Percentiles rank a stretch among this genome's conserved stretches.
Conservation (phyloP, 2,113 vertebrate species). For the Orycteropus afer region DNA sequence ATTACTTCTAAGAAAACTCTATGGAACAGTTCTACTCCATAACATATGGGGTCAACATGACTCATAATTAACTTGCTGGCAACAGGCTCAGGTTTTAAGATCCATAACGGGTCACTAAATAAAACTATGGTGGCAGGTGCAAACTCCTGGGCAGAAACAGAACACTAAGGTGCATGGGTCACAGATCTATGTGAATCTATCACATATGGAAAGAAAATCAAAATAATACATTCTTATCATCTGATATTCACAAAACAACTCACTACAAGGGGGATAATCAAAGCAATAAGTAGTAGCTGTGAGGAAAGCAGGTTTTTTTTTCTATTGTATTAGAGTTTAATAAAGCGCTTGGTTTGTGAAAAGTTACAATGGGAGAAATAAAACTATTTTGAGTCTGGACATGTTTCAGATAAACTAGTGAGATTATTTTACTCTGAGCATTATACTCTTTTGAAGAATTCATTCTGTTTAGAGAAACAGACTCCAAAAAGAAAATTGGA, state of each 20-base stretch:
- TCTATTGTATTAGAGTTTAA: too few species aligned
- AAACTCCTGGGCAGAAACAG: not conserved
- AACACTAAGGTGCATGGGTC: fast-evolving
- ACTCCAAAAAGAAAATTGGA: too few species aligned
- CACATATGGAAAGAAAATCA: not conserved
- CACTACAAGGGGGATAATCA: not conserved
- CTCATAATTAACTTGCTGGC: not conserved
- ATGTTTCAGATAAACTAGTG: too few species aligned
- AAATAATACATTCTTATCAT: too few species aligned
- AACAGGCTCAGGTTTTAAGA: not conserved
- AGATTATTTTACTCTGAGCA: too few species aligned
- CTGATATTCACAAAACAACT: too few species aligned
- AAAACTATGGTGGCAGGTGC: fast-evolving
- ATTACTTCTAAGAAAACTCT: not conserved
- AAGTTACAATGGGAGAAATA: too few species aligned
- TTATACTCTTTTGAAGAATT: too few species aligned
- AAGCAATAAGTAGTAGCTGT: too few species aligned
- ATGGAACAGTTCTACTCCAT: not conserved
- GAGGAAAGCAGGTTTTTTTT: not conserved
- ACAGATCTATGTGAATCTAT: fast-evolving
- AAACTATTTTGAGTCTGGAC: too few species aligned
- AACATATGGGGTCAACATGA: not conserved
- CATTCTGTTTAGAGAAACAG: too few species aligned
- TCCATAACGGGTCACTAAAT: not conserved
- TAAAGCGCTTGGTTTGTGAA: too few species aligned